A percentile compares a stretch with the other conserved stretches of the same genome.
Evolutionary conservation across 2,797 vertebrate genomes (phyloP).

Genomic region (Sebastes kiyomatsui): DNA sequence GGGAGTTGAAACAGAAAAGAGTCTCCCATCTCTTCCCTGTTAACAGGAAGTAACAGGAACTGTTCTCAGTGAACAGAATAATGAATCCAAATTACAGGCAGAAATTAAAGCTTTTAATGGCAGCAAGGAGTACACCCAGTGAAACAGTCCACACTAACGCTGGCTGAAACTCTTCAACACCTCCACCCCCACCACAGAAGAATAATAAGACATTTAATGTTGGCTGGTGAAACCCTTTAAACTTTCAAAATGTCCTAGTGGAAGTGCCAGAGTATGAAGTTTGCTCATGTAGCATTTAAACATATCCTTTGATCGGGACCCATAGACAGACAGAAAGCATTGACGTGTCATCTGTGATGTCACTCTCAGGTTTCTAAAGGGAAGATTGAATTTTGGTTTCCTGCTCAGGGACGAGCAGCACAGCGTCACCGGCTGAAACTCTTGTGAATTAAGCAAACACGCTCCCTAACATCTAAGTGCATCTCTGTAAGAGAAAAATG

Average conservation of each 20-base stretch:
- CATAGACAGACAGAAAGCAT: background rate
- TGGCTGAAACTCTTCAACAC: conserved; percentile 42
- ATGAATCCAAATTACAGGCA: conserved; percentile 13
- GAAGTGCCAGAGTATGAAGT: conserved; percentile 20
- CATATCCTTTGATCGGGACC: background rate
- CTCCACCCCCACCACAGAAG: conserved; percentile 42
- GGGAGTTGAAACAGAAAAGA: background rate
- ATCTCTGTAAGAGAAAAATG: background rate
- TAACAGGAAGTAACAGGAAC: background rate
- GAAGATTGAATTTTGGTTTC: background rate
- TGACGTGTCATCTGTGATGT: background rate
- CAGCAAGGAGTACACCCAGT: conserved; percentile 20
- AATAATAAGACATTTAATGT: background rate
- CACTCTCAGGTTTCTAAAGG: background rate
- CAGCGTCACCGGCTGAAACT: background rate
- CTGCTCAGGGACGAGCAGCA: background rate
- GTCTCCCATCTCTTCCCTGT: background rate
- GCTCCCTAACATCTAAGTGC: background rate
- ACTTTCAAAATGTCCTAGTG: conserved; percentile 1
- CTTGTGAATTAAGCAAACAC: background rate
- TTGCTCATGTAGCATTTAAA: background rate
- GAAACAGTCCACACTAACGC: background rate
- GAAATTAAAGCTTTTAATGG: conserved; percentile 19
- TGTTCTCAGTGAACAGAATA: background rate
- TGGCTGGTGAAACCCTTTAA: conserved; percentile 11